Evolutionary conservation across 2,797 vertebrate species (phyloP).

Genomic region (Trachops cirrhosus): DNA sequence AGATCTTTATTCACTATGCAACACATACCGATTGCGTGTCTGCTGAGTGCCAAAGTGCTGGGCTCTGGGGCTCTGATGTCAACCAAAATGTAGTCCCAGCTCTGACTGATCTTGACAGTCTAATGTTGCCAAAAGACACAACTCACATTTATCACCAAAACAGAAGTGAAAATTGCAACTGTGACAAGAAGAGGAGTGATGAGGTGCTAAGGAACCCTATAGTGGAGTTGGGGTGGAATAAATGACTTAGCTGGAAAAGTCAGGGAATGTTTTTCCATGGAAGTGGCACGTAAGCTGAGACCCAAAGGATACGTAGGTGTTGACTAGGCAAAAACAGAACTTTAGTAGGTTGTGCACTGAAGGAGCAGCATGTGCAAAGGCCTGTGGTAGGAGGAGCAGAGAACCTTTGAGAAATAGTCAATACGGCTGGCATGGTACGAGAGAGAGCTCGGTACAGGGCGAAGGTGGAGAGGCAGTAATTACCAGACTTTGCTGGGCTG

Average conservation of each 20-base stretch:
- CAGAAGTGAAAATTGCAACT: background rate
- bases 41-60: background rate
- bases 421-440: background rate
- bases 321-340: background rate
- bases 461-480: background rate
- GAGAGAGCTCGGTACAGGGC: background rate
- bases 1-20: background rate
- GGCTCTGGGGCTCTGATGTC: background rate
- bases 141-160: background rate
- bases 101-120: background rate
- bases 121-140: background rate
- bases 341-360: background rate
- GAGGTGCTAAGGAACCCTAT: background rate
- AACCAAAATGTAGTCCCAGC: background rate
- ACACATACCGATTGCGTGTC: background rate
- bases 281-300: background rate
- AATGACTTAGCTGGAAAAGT: background rate
- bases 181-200: background rate
- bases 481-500: background rate
- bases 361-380: background rate
- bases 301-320: background rate
- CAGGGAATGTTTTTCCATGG: background rate
- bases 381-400: background rate
- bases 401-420: background rate
- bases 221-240: background rate